Percentiles rank a stretch among this genome's conserved stretches.
These are phyloP conservation scores for Caenorhabditis zanzibari DNA, from an alignment of 2,888 invertebrate species.

Conservation along the genomic window DNA sequence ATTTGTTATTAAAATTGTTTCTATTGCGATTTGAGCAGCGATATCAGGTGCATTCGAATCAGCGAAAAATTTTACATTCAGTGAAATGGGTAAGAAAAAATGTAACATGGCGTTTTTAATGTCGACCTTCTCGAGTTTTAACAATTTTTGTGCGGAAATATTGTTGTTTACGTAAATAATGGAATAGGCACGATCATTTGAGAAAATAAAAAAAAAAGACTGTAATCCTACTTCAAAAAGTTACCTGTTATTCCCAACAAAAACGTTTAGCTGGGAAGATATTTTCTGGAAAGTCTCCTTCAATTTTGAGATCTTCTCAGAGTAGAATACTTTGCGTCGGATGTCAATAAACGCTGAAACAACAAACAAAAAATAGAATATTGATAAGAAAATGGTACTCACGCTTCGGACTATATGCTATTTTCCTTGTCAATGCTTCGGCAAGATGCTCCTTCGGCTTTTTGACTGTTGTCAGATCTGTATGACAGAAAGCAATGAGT, in stretches of 20 bases:
- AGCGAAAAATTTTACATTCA: too few relatives aligned
- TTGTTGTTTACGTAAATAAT: too few relatives aligned
- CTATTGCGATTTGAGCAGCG: too few relatives aligned
- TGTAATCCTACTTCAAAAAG: too few relatives aligned
- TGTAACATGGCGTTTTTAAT: too few relatives aligned
- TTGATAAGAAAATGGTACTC: neutral
- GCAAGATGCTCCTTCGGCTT: constrained; percentile 55
- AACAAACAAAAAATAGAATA: neutral
- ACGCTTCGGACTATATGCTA: constrained; percentile 27
- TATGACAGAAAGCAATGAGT: constrained; percentile 59
- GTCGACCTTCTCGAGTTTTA: too few relatives aligned
- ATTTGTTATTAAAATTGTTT: too few relatives aligned
- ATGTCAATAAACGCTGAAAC: constrained; percentile 51
- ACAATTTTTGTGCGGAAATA: too few relatives aligned
- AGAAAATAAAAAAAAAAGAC: too few relatives aligned
- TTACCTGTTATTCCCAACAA: constrained; percentile 55
- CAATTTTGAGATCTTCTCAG: constrained; percentile 46
- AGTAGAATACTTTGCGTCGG: constrained; percentile 51
- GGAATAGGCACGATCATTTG: too few relatives aligned
- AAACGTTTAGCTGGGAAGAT: constrained; percentile 55
- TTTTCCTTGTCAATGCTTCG: constrained; percentile 4
- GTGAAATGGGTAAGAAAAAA: too few relatives aligned
- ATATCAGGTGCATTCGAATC: too few relatives aligned
- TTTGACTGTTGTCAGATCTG: constrained; percentile 58
- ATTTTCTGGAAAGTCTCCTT: constrained; percentile 48